Conservation (phyloP, 2,113 vertebrate species). For the Martes martes region DNA sequence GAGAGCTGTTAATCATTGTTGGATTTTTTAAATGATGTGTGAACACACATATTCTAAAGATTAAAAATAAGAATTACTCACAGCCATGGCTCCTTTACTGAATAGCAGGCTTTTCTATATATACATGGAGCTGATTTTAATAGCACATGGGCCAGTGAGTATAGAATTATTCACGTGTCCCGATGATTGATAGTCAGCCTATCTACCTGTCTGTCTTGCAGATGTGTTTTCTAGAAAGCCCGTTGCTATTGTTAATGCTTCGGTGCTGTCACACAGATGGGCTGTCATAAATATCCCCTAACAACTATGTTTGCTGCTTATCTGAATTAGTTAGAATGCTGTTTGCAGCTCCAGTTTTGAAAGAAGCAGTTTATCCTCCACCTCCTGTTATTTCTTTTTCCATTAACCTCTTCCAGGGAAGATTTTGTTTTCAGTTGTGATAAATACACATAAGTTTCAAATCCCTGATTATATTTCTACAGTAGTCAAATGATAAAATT, state of each 20-base stretch:
- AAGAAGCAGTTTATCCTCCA: constrained; percentile 72
- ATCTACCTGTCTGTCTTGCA: constrained; percentile 72
- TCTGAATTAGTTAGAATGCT: constrained; percentile 75
- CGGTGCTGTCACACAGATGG: constrained; percentile 66
- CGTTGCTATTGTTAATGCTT: constrained; percentile 70
- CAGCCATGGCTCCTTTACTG: neutral
- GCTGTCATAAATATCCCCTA: constrained; percentile 77
- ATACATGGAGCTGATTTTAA: constrained; percentile 43
- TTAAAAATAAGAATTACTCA: constrained; percentile 49
- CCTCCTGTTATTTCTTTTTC: constrained; percentile 65
- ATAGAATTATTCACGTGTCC: constrained; percentile 68
- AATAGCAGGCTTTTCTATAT: constrained; percentile 24
- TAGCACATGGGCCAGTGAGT: constrained; percentile 58
- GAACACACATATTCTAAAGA: constrained; percentile 40
- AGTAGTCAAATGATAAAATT: constrained; percentile 52
- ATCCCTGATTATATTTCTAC: constrained; percentile 50
- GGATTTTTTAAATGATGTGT: neutral
- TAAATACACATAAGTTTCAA: constrained; percentile 58
- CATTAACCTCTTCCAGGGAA: constrained; percentile 73
- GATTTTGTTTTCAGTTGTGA: constrained; percentile 64
- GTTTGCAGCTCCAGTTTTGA: constrained; percentile 68
- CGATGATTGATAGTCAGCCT: constrained; percentile 77
- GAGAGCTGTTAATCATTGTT: constrained; percentile 28
- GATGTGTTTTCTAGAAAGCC: constrained; percentile 74
- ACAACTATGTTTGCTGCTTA: constrained; percentile 72